A percentile compares a stretch with the other conserved stretches of the same genome.
Evolutionary conservation across 30 jellyfish, hydroid and myxozoan genomes (phyloP).

Genomic region (Catostylus mosaicus): DNA sequence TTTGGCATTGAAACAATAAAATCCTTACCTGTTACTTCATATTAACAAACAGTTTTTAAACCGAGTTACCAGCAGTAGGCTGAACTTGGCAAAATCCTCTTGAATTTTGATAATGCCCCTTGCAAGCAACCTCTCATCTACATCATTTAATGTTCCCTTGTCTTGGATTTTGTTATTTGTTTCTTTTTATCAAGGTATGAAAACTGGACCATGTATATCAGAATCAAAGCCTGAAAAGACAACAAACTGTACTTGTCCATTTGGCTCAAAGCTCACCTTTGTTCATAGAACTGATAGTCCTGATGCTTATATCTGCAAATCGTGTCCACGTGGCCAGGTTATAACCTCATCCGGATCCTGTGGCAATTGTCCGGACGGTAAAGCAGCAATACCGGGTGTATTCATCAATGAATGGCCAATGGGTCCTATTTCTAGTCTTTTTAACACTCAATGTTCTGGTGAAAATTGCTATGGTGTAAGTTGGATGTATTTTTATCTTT

Average conservation of each 20-base stretch:
- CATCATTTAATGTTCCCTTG: too few species aligned
- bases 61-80: too few species aligned
- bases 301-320: constrained; percentile 33
- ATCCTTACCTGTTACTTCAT: too few species aligned
- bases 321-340: constrained; percentile 47
- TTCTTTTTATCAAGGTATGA: constrained; percentile 36
- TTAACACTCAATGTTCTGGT: constrained; percentile 79
- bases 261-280: constrained; percentile 66
- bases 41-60: too few species aligned
- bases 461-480: constrained; percentile 60
- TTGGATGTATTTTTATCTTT: too few species aligned
- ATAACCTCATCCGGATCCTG: constrained; percentile 36
- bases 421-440: constrained; percentile 59
- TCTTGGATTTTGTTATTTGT: too few species aligned
- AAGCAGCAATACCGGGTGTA: constrained; percentile 90
- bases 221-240: neutral
- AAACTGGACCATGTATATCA: constrained; percentile 36
- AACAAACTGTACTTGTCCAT: constrained; percentile 73
- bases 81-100: too few species aligned
- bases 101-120: too few species aligned
- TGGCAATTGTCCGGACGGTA: constrained; percentile 72
- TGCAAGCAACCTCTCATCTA: too few species aligned
- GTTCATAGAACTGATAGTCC: constrained; percentile 21
- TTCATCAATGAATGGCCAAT: constrained; percentile 57
- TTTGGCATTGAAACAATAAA: too few species aligned